Conservation (phyloP, 2,113 vertebrate genomes). For the Thalassarche chlororhynchos region DNA sequence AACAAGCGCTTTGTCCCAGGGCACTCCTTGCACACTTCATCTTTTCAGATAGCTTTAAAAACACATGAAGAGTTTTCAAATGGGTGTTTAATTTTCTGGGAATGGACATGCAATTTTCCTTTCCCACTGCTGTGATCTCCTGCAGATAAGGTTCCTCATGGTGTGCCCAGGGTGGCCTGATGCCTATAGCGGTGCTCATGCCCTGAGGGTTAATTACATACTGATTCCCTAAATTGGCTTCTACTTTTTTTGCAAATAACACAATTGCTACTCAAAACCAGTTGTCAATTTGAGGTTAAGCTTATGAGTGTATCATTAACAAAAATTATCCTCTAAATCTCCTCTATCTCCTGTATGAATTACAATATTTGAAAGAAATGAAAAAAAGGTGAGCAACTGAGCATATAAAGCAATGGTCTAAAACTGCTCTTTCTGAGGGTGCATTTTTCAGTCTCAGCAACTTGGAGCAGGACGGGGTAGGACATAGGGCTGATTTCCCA, state of each 20-base stretch:
- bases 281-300: neutral
- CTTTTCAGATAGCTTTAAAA: neutral
- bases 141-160: neutral
- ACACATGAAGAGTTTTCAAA: neutral
- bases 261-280: neutral
- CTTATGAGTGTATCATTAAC: neutral
- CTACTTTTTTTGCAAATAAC: too few species aligned
- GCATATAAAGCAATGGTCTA: neutral
- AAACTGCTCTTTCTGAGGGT: neutral
- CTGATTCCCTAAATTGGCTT: neutral
- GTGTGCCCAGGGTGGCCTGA: too few species aligned
- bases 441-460: neutral
- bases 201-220: neutral
- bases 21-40: neutral
- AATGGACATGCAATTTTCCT: neutral
- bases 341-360: neutral
- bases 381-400: neutral
- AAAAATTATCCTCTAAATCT: neutral
- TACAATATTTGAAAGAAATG: neutral
- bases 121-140: neutral
- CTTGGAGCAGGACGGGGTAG: neutral
- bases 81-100: neutral
- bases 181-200: neutral
- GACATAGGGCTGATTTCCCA: neutral
- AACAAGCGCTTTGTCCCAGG: neutral